These are phyloP conservation scores for Oscheius sp. DNA, from an alignment of 2,888 invertebrate species.

Conservation along the genomic window DNA sequence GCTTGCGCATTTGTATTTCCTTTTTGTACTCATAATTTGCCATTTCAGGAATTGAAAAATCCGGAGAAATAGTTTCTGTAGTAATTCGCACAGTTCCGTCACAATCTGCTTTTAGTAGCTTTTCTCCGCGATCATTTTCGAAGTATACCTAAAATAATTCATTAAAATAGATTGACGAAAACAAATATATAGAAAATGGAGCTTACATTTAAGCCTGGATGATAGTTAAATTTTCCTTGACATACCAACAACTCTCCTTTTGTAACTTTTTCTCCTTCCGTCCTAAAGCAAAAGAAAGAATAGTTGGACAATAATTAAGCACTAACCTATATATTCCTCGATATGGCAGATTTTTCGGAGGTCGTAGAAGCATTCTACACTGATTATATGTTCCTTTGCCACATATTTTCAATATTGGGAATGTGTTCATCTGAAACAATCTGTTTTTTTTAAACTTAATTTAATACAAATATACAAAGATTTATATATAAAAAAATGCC, in stretches of 20 bases:
- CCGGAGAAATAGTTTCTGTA: slow-evolving; percentile 55
- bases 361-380: slow-evolving; percentile 47
- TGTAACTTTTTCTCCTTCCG: slow-evolving; percentile 54
- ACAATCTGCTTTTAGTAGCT: slow-evolving; percentile 61
- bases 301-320: background rate
- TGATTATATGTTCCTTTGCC: background rate
- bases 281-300: slow-evolving; percentile 29
- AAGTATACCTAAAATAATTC: slow-evolving; percentile 40
- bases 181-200: background rate
- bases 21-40: slow-evolving; percentile 41
- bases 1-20: slow-evolving; percentile 44
- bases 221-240: slow-evolving; percentile 67
- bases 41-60: slow-evolving; percentile 50
- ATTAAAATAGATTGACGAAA: background rate
- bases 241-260: slow-evolving; percentile 66
- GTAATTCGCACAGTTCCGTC: slow-evolving; percentile 69
- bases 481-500: too few species aligned
- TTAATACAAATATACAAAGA: background rate
- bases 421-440: slow-evolving; percentile 12
- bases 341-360: slow-evolving; percentile 65
- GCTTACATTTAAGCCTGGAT: slow-evolving; percentile 70
- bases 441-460: background rate
- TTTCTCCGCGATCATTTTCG: slow-evolving; percentile 52
- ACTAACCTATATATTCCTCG: slow-evolving; percentile 65
- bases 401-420: background rate